Conservation (phyloP, 2,888 invertebrate genomes). For the Pseudeuparius sepicola region DNA sequence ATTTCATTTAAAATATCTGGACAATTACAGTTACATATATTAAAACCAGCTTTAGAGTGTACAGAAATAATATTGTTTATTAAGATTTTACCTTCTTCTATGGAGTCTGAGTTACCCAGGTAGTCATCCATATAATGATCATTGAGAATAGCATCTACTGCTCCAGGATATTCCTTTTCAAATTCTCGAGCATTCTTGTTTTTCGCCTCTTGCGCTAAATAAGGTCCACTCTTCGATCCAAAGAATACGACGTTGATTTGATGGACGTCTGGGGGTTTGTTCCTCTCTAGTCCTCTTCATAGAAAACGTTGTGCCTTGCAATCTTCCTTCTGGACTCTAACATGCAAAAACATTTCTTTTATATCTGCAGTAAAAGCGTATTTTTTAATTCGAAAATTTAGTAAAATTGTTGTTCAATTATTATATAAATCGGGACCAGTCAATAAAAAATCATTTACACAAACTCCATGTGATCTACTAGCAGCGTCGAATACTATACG, state of each 20-base stretch:
- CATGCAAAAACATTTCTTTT: no score
- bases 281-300: neutral
- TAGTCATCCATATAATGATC: slow-evolving; percentile 8
- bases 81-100: slow-evolving; percentile 3
- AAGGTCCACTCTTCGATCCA: slow-evolving; percentile 1
- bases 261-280: neutral
- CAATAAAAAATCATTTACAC: slow-evolving; percentile 5
- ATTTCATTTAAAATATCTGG: no score
- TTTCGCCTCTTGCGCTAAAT: slow-evolving; percentile 5
- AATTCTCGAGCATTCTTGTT: slow-evolving; percentile 7
- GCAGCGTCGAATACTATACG: slow-evolving; percentile 7
- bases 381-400: no score
- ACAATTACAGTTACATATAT: slow-evolving; percentile 5
- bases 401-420: no score
- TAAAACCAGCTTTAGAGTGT: slow-evolving; percentile 9
- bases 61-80: slow-evolving; percentile 11
- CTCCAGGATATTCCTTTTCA: slow-evolving; percentile 1
- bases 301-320: no score
- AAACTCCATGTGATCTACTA: neutral
- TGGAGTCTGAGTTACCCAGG: slow-evolving; percentile 3
- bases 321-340: no score
- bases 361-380: no score
- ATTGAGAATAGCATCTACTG: slow-evolving; percentile 2
- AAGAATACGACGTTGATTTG: slow-evolving; percentile 4
- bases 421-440: no score